A percentile compares a stretch with the other conserved stretches of the same genome.
Evolutionary conservation across 2,888 invertebrate species (phyloP).

Genomic region (Agrotis exclamationis): DNA sequence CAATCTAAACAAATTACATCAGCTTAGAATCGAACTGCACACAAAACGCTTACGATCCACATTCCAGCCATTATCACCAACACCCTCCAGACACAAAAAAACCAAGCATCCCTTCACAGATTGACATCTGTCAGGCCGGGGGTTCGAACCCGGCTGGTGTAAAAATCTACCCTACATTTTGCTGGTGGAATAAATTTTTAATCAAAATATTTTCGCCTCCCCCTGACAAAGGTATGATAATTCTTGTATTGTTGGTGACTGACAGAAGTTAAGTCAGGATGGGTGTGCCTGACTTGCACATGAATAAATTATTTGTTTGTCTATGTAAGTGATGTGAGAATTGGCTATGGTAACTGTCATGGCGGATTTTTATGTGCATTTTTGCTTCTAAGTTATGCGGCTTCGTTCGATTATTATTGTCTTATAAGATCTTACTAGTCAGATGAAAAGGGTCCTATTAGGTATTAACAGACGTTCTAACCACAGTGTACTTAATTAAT

Average conservation of each 20-base stretch:
- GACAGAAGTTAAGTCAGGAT: conserved; percentile 83
- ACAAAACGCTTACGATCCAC: conserved; percentile 47
- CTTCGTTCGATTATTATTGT: too few relatives aligned
- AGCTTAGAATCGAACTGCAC: conserved; percentile 59
- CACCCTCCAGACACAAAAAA: conserved; percentile 60
- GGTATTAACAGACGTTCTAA: too few relatives aligned
- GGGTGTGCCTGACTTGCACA: conserved; percentile 75
- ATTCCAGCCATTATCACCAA: conserved; percentile 57
- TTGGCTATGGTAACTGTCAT: conserved; percentile 32
- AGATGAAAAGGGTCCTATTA: too few relatives aligned
- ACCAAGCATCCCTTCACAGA: conserved; percentile 78
- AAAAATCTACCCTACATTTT: conserved; percentile 75
- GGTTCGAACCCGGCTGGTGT: conserved; percentile 62
- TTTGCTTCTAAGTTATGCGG: too few relatives aligned
- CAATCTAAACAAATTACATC: conserved; percentile 54
- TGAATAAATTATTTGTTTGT: conserved; percentile 75
- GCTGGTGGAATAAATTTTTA: conserved; percentile 88
- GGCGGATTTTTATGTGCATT: background rate
- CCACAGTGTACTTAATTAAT: too few relatives aligned
- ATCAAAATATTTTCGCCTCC: conserved; percentile 88
- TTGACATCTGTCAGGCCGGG: conserved; percentile 87
- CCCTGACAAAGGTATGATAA: conserved; percentile 76
- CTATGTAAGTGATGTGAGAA: conserved; percentile 37
- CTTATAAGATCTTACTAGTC: too few relatives aligned
- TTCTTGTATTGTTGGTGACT: conserved; percentile 83